A percentile compares a stretch with the other conserved stretches of the same genome.
Evolutionary conservation across 2,797 vertebrate species (phyloP).

Genomic region (Pteronotus mesoamericanus): DNA sequence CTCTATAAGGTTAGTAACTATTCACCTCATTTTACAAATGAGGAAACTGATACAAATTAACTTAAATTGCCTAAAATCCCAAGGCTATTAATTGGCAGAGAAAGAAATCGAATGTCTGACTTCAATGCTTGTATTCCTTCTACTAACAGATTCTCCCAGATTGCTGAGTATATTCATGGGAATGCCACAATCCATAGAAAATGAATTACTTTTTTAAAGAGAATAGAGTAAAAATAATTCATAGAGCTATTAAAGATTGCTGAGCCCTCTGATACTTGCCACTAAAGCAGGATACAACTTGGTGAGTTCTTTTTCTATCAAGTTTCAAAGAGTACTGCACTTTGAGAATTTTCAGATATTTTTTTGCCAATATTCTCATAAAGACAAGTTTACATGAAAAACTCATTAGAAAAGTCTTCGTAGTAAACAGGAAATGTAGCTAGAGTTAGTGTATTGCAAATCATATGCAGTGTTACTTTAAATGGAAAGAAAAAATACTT

Average conservation of each 20-base stretch:
- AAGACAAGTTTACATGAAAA: background rate
- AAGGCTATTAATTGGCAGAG: background rate
- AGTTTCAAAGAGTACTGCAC: background rate
- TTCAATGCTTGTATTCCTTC: background rate
- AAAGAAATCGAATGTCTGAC: background rate
- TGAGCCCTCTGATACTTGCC: background rate
- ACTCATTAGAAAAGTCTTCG: background rate
- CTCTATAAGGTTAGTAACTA: background rate
- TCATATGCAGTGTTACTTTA: background rate
- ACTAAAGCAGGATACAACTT: background rate
- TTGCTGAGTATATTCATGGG: background rate
- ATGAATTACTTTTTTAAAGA: background rate
- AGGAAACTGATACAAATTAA: background rate
- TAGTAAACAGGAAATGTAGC: background rate
- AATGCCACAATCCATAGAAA: background rate
- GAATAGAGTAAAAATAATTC: background rate
- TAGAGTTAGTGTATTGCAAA: background rate
- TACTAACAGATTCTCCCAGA: background rate
- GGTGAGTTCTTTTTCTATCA: background rate
- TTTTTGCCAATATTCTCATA: background rate
- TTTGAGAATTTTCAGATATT: background rate
- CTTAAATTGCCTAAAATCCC: background rate
- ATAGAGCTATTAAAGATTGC: background rate
- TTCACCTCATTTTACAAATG: background rate
- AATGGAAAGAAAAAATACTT: background rate